These are phyloP conservation scores for Mamestra configurata DNA, from an alignment of 1,140 invertebrate genomes.

Conservation along the genomic window DNA sequence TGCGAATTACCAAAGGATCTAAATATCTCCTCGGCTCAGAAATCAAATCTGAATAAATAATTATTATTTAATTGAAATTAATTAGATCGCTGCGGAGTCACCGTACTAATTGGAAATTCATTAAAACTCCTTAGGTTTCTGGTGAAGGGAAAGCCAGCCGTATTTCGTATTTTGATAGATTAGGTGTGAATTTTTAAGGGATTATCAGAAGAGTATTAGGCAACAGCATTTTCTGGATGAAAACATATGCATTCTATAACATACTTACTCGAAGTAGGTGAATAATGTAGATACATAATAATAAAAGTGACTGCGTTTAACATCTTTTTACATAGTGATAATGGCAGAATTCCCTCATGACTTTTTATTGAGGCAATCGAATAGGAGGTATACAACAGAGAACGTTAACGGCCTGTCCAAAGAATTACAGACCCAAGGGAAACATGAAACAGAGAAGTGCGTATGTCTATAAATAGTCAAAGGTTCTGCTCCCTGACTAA, in stretches of 20 bases:
- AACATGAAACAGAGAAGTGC: background rate
- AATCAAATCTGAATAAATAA: conserved; percentile 15
- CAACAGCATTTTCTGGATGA: background rate
- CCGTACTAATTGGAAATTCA: conserved; percentile 15
- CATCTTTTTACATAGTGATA: background rate
- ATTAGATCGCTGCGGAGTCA: conserved; percentile 12
- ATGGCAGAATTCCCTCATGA: background rate
- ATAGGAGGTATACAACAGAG: background rate
- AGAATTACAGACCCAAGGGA: conserved; percentile 10
- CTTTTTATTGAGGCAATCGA: conserved; percentile 10
- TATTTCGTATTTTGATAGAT: background rate
- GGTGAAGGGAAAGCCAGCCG: background rate
- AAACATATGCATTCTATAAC: background rate
- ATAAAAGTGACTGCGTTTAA: background rate
- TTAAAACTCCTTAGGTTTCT: conserved; percentile 26
- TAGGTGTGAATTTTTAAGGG: background rate
- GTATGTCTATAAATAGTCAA: background rate
- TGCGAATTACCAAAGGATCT: background rate
- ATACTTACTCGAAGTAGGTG: too few relatives aligned
- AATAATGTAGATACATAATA: too few relatives aligned
- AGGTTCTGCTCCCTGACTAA: background rate
- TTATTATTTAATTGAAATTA: conserved; percentile 20
- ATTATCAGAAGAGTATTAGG: background rate
- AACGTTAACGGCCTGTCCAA: background rate
- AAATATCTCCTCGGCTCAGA: background rate